phyloP scores from a whole-genome alignment of 1,140 invertebrate species.

The Rhopalosiphum padi region DNA sequence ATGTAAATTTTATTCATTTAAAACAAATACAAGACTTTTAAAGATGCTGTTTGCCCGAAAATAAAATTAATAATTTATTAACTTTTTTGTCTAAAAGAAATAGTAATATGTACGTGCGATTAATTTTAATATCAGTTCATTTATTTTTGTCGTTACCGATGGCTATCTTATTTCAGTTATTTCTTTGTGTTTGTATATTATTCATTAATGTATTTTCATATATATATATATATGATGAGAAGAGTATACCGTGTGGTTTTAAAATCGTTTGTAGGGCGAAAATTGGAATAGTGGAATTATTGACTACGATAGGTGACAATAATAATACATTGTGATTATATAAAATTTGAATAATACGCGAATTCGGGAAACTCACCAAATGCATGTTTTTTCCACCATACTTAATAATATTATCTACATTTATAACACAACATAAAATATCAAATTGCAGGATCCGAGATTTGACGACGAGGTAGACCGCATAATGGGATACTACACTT shows the following conservation, averaged over 20 bases:
- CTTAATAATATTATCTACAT: background rate
- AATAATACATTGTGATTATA: background rate
- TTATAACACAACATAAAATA: background rate
- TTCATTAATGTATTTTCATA: background rate
- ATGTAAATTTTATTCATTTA: background rate
- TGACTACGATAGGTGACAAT: no score
- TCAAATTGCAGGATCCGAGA: conserved; percentile 63
- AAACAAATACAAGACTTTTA: background rate
- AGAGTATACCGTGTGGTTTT: no score
- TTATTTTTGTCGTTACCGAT: background rate
- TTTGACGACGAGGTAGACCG: conserved; percentile 66
- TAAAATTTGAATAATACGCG: background rate
- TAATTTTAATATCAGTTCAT: background rate
- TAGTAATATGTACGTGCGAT: background rate
- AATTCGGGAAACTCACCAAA: background rate
- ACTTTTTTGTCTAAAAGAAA: background rate
- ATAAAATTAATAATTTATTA: background rate
- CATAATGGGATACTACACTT: conserved; percentile 65
- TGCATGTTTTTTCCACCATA: background rate
- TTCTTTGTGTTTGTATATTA: background rate
- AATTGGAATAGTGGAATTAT: background rate
- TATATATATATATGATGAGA: no score
- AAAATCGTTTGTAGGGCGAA: background rate
- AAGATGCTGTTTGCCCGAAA: background rate
- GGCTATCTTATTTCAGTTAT: background rate